These are phyloP conservation scores for Chloropsis cyanopogon DNA, from an alignment of 2,113 vertebrate genomes.

Conservation along the genomic window DNA sequence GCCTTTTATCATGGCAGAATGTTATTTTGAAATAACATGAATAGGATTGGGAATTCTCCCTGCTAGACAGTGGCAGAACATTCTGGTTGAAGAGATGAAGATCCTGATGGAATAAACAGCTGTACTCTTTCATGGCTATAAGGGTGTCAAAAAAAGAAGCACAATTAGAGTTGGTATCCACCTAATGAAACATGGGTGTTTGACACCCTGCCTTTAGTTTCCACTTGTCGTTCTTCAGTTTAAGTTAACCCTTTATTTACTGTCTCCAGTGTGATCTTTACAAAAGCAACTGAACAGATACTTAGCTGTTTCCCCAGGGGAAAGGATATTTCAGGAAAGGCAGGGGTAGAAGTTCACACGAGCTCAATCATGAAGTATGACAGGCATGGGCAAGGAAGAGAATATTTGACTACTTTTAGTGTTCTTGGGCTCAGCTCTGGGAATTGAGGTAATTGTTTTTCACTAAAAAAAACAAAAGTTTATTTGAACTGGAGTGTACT, in stretches of 20 bases:
- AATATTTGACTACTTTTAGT: not conserved
- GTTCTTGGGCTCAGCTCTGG: not conserved
- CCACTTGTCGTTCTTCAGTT: not conserved
- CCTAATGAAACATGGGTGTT: not conserved
- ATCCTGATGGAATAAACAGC: not conserved
- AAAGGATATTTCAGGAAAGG: not conserved
- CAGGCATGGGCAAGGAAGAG: not conserved
- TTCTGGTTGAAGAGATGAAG: slow-evolving; percentile 7
- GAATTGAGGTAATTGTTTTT: not conserved
- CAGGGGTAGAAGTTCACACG: not conserved
- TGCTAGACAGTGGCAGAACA: not conserved
- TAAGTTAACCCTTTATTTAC: not conserved
- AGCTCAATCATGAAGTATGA: not conserved
- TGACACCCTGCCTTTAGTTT: not conserved
- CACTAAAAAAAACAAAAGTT: not conserved
- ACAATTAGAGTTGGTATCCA: not conserved
- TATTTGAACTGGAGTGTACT: not conserved
- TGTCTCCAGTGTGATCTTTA: not conserved
- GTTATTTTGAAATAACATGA: not conserved
- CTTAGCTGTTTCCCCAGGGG: not conserved
- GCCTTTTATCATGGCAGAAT: not conserved
- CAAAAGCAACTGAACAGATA: not conserved
- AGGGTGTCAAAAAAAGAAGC: slow-evolving; percentile 25
- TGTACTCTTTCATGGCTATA: not conserved
- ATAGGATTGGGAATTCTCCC: slow-evolving; percentile 1